These are phyloP conservation scores for Micrasema longulum DNA, from an alignment of 1,140 invertebrate genomes.

Conservation along the genomic window DNA sequence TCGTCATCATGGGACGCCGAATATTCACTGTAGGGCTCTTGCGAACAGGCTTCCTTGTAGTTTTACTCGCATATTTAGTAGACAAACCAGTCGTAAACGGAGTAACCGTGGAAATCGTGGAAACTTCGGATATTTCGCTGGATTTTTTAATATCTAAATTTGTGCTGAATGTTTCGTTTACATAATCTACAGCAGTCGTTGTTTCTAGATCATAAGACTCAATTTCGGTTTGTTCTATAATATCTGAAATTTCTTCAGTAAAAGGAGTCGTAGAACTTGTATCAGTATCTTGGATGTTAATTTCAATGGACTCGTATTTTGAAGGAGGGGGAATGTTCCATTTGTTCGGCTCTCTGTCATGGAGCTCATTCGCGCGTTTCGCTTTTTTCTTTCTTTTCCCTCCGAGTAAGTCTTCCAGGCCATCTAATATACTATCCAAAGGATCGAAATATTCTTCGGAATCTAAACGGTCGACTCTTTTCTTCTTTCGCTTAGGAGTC, in stretches of 20 bases:
- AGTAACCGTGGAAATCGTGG: background rate
- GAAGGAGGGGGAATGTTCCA: constrained; percentile 8
- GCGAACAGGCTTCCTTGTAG: background rate
- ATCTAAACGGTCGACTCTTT: constrained; percentile 29
- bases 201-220: background rate
- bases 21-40: too few species aligned
- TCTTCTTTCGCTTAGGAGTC: constrained; percentile 36
- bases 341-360: background rate
- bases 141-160: background rate
- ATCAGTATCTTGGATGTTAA: background rate
- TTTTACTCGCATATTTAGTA: background rate
- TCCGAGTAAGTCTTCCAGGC: constrained; percentile 44
- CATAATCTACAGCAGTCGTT: background rate
- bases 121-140: background rate
- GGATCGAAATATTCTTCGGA: constrained; percentile 47
- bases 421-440: constrained; percentile 44
- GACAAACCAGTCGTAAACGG: background rate
- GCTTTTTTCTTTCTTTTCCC: constrained; percentile 8
- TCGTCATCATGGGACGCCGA: background rate
- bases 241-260: background rate
- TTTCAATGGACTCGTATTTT: background rate
- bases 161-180: background rate
- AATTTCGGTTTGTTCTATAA: background rate
- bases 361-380: background rate
- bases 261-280: background rate